These are phyloP conservation scores for Brachionus rotundiformis DNA, from an alignment of 1,140 invertebrate genomes.

Conservation along the genomic window DNA sequence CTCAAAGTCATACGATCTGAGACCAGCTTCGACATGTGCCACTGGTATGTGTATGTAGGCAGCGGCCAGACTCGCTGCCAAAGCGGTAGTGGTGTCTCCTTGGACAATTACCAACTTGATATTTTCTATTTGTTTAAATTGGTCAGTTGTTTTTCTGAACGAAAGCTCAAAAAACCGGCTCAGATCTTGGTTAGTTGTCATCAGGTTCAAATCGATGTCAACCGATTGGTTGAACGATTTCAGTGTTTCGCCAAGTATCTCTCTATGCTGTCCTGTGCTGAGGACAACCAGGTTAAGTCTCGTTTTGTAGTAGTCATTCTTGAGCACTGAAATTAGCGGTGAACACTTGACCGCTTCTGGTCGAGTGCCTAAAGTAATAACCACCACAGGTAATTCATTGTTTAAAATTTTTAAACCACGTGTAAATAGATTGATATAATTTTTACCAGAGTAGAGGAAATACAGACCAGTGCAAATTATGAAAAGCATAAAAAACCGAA, in stretches of 20 bases:
- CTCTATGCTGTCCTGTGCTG: background rate
- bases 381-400: background rate
- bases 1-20: background rate
- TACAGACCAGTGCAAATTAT: too few species aligned
- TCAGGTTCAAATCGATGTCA: conserved; percentile 13
- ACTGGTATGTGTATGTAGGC: background rate
- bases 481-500: too few species aligned
- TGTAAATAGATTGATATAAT: too few species aligned
- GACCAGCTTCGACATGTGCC: conserved; percentile 35
- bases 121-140: background rate
- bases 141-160: background rate
- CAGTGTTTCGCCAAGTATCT: background rate
- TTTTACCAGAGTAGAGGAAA: too few species aligned
- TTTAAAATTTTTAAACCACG: too few species aligned
- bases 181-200: background rate
- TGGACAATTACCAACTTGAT: background rate
- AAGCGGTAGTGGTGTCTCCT: background rate
- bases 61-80: background rate
- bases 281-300: background rate
- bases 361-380: background rate
- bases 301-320: background rate
- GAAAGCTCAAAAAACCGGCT: background rate
- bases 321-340: background rate
- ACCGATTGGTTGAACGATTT: background rate
- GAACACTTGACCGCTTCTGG: background rate